phyloP scores from a whole-genome alignment of 2,888 invertebrate species.

The Tryphoninae sp. region DNA sequence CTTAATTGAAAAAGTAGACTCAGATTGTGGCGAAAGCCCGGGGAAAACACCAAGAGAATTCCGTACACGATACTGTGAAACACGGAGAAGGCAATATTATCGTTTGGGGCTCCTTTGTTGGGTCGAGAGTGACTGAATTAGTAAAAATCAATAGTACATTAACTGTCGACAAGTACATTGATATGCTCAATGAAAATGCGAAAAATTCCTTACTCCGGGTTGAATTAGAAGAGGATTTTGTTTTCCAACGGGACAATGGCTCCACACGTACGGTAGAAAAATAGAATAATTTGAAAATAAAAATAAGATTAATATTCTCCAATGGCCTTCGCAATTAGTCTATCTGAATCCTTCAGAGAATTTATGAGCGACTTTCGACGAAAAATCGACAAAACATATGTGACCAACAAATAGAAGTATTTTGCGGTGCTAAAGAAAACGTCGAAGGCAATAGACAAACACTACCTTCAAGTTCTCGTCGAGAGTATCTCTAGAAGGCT shows the following conservation, averaged over 20 bases:
- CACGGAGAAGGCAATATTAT: not conserved
- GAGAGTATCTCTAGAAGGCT: not conserved
- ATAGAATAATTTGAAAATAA: not conserved
- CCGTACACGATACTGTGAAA: not conserved
- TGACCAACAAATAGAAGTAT: conserved; percentile 17
- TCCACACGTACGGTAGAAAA: not conserved
- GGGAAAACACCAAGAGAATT: not conserved
- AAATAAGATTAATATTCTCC: not conserved
- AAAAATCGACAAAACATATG: conserved; percentile 9
- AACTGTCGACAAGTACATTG: not conserved
- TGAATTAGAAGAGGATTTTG: not conserved
- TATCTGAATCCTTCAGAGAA: conserved; percentile 10
- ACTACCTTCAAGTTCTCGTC: conserved; percentile 7
- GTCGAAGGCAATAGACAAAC: conserved; percentile 2
- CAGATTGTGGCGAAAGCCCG: not conserved
- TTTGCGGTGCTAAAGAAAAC: conserved; percentile 5
- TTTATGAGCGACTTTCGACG: not conserved
- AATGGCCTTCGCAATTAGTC: not conserved
- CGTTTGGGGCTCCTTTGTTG: conserved; percentile 14
- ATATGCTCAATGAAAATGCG: conserved; percentile 5
- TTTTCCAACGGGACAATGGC: not conserved
- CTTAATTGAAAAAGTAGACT: not conserved
- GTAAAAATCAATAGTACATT: not conserved
- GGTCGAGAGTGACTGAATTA: not conserved
- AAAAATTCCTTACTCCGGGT: not conserved